These are phyloP conservation scores for Bujurquina vittata DNA, from an alignment of 2,113 vertebrate species.

Conservation along the genomic window DNA sequence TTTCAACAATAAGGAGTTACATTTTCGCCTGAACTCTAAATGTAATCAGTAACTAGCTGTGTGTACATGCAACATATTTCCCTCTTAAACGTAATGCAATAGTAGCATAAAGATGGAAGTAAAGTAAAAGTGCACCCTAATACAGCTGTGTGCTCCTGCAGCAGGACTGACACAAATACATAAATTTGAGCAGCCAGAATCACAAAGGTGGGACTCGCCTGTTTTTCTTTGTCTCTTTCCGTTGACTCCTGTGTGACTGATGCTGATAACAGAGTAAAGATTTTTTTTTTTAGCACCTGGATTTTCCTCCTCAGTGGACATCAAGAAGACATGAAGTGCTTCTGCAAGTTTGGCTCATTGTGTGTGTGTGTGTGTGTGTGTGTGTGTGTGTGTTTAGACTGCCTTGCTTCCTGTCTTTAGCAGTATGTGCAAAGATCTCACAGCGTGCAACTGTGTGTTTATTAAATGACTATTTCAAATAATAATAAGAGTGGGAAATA, in stretches of 20 bases:
- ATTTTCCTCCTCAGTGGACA: not conserved
- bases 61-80: not conserved
- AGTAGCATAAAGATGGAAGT: not conserved
- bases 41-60: not conserved
- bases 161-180: not conserved
- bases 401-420: not conserved
- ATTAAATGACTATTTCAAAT: not conserved
- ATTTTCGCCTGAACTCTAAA: not conserved
- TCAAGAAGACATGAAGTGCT: not conserved
- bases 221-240: not conserved
- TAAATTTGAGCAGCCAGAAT: not conserved
- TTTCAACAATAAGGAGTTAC: not conserved
- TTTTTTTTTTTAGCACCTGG: not conserved
- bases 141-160: no score
- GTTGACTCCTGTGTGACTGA: not conserved
- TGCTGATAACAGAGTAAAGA: not conserved
- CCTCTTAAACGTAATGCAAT: not conserved
- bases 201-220: not conserved
- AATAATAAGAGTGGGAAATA: not conserved
- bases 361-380: no score
- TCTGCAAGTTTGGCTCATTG: not conserved
- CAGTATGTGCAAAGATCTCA: not conserved
- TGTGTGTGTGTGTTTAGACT: not conserved
- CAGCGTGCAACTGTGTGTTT: not conserved
- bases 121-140: no score